Evolutionary conservation across 2,888 invertebrate genomes (phyloP).

Genomic region (Amorpha juglandis): DNA sequence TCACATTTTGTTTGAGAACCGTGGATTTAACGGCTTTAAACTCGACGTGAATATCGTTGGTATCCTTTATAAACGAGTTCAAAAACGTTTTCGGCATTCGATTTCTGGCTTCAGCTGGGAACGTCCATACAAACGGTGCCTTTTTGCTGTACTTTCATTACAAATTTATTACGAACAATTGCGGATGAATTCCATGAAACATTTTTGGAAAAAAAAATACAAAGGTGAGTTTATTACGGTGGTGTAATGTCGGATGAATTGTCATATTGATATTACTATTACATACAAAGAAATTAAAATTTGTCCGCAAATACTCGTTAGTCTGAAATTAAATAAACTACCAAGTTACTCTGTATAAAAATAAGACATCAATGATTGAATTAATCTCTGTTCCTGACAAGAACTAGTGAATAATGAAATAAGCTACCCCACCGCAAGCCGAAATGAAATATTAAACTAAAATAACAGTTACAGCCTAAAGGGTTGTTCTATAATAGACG

Average conservation of each 20-base stretch:
- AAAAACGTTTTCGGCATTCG: conserved; percentile 13
- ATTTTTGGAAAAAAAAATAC: background rate
- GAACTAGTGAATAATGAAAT: conserved; percentile 17
- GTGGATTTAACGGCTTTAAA: conserved; percentile 1
- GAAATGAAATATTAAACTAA: conserved; percentile 21
- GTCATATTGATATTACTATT: no score
- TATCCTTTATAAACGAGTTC: background rate
- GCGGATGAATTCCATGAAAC: background rate
- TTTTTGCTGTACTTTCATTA: conserved; percentile 6
- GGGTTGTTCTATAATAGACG: no score
- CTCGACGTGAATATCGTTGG: background rate
- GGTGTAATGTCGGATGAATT: background rate
- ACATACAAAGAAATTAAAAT: no score
- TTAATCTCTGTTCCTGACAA: background rate
- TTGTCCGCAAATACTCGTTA: background rate
- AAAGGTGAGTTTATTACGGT: no score
- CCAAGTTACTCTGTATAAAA: background rate
- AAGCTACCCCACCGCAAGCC: background rate
- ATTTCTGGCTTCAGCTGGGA: conserved; percentile 1
- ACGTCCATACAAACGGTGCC: background rate
- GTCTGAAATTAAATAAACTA: background rate
- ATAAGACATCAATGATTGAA: conserved; percentile 7
- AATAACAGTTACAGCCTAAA: no score
- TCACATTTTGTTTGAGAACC: conserved; percentile 7
- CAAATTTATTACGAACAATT: background rate